phyloP scores from a whole-genome alignment of 2,888 invertebrate genomes.

The Calliopum simillimum region DNA sequence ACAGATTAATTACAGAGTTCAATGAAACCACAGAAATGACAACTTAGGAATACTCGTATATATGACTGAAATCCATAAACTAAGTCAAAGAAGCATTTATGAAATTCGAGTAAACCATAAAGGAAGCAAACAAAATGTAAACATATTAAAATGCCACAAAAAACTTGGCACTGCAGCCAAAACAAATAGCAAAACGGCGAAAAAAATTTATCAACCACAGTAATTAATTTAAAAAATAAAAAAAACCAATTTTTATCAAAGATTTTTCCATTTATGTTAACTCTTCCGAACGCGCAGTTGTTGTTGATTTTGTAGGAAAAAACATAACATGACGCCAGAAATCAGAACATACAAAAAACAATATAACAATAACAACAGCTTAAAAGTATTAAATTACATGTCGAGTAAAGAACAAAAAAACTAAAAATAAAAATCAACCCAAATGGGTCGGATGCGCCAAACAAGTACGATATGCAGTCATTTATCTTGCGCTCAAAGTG shows the following conservation, averaged over 20 bases:
- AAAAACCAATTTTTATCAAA: not conserved
- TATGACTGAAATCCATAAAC: not conserved
- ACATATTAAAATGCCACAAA: not conserved
- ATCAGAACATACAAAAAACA: not conserved
- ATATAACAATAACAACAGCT: no score
- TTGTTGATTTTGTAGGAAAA: no score
- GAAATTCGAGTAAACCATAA: not conserved
- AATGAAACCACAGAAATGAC: not conserved
- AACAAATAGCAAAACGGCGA: not conserved
- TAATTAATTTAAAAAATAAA: slow-evolving; percentile 30
- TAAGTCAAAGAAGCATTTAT: slow-evolving; percentile 12
- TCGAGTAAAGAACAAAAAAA: no score
- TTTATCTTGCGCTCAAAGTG: slow-evolving; percentile 15
- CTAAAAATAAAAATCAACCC: no score
- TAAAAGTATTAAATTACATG: no score
- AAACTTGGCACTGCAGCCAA: slow-evolving; percentile 24
- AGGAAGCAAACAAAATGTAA: not conserved
- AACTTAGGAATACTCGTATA: no score
- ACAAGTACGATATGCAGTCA: slow-evolving; percentile 15
- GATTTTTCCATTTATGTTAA: not conserved
- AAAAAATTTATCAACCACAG: slow-evolving; percentile 12
- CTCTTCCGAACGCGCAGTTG: not conserved
- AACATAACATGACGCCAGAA: not conserved
- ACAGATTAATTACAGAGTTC: not conserved
- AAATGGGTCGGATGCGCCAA: slow-evolving; percentile 7